Conservation (phyloP, 2,113 vertebrate species). For the Phodopus roborovskii region DNA sequence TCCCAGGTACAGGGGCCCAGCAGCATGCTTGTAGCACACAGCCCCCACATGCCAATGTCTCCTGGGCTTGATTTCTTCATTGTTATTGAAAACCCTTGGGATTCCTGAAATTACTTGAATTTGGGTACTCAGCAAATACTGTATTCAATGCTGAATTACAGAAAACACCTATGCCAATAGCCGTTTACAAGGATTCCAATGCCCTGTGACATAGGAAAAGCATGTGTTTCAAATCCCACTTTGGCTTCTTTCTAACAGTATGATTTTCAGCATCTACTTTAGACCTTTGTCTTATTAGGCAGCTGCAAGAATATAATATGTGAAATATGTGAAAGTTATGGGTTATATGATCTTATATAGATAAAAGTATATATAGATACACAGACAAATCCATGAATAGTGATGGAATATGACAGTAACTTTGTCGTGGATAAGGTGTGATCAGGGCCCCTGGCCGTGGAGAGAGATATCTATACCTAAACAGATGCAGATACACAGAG, state of each 20-base stretch:
- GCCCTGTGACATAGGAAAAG: neutral
- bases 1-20: no score
- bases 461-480: neutral
- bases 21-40: neutral
- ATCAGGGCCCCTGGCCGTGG: neutral
- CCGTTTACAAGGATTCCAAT: neutral
- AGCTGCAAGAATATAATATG: neutral
- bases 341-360: neutral
- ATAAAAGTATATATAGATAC: no score
- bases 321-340: neutral
- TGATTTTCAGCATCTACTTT: neutral
- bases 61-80: neutral
- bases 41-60: neutral
- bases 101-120: neutral
- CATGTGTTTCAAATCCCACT: neutral
- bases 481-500: neutral
- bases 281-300: neutral
- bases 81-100: neutral
- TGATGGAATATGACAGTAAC: neutral
- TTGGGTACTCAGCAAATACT: neutral
- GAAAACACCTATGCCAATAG: neutral
- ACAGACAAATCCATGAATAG: neutral
- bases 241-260: constrained; percentile 10
- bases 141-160: neutral
- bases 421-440: neutral